Evolutionary conservation across 2,113 vertebrate genomes (phyloP), one percentile per base, ranked within the genome.

Genomic region (Esox niger): DNA sequence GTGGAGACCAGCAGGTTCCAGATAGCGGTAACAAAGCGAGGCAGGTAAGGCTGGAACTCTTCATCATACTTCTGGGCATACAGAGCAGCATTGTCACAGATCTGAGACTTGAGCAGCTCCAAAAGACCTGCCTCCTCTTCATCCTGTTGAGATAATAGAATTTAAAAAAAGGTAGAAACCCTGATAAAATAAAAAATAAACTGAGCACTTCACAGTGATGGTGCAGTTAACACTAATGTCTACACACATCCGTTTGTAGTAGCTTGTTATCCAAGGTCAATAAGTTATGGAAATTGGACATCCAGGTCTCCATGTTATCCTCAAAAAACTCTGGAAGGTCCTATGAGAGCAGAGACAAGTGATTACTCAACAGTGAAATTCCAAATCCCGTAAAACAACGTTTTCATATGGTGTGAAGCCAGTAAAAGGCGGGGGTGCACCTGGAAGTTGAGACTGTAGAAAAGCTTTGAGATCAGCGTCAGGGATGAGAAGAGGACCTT

Each of bases 231-330:
- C 9, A 38, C 4, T 20, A n/a, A 27, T 2, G 1, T 52, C 33
- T 33, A 93, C 95, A 93, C 86, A 98, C 97, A 85, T 98, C 93
- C 35, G 97, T 99, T 84, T 99, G 97, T 74, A 99, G 79, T 66
- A 98, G 95, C 78, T 99, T 98, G 80, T 99, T 99, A 90, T 99
- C 97, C 88, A 99, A 85, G 70, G 96, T 99, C 80, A 99, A 85
- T 29, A 99, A 91, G 62, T 87, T 96, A 62, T 99, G 97, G 74
- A 99, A 99, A 87, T 98, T 94, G 9, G 94, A 95, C 97, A 99
- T 99, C 97, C 97, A 99, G 0, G 96, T 98, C 88, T 98, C 97
- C 97, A 99, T 99, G 87, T 99, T 97, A 88, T 99, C 97, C 86
- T 99, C 97, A 92, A 99, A 99, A 86, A 98, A 99, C 81, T 99